Evolutionary conservation across 2,797 vertebrate species (phyloP).

Genomic region (Balearica regulorum): DNA sequence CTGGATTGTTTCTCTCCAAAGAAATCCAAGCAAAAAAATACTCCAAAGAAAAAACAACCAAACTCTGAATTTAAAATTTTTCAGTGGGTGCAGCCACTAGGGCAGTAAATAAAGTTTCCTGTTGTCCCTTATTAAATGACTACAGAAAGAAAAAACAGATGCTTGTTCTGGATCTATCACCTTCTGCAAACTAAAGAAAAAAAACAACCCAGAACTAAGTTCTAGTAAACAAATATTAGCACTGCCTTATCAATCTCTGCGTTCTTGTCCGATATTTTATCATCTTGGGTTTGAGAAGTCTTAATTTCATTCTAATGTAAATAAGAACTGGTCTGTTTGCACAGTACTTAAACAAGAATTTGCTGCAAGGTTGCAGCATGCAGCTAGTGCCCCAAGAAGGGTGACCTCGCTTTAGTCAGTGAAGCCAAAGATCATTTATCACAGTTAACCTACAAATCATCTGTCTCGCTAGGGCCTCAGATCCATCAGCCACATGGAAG

Average conservation of each 20-base stretch:
- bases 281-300: background rate
- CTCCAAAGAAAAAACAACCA: background rate
- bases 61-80: constrained; percentile 8
- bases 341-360: background rate
- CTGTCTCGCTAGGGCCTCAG: background rate
- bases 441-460: constrained; percentile 52
- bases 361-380: background rate
- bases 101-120: background rate
- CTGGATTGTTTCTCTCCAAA: constrained; percentile 2
- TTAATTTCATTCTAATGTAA: constrained; percentile 47
- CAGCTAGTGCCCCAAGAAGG: background rate
- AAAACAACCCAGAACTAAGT: background rate
- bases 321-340: constrained; percentile 51
- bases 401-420: constrained; percentile 15
- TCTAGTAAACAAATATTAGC: background rate
- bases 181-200: background rate
- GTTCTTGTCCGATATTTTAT: background rate
- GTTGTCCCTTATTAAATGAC: background rate
- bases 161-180: background rate
- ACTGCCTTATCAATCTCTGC: background rate
- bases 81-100: background rate
- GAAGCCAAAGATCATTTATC: constrained; percentile 58
- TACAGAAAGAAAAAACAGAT: background rate
- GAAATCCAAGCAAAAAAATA: background rate
- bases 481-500: background rate